Conservation (phyloP, 2,113 vertebrate species). For the Odontophorus gujanensis region DNA sequence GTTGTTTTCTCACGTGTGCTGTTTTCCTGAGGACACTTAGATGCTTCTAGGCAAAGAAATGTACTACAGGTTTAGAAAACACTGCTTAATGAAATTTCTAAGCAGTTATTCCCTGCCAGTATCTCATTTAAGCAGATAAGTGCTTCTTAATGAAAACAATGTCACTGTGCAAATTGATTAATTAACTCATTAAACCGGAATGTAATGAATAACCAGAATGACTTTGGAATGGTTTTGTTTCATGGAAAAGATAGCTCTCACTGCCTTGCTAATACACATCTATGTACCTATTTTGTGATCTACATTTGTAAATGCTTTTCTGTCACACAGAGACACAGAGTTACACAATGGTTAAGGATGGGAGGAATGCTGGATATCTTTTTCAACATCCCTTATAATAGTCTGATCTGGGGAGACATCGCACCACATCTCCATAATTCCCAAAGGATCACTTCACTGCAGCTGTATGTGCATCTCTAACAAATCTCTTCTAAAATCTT, state of each 20-base stretch:
- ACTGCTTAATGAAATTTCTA: neutral
- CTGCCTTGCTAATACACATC: neutral
- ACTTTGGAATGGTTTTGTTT: neutral
- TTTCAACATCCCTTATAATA: no score
- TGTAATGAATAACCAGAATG: neutral
- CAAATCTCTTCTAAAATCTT: no score
- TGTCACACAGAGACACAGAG: no score
- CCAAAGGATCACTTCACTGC: no score
- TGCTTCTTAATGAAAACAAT: neutral
- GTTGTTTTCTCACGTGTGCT: neutral
- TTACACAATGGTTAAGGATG: no score
- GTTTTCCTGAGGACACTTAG: neutral
- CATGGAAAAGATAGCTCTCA: neutral
- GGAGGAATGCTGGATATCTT: no score
- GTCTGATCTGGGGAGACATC: no score
- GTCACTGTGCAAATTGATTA: neutral
- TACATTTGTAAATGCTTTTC: neutral
- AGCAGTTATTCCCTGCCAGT: neutral
- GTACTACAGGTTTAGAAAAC: neutral
- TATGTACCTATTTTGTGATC: neutral
- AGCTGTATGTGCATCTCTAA: no score
- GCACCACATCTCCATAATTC: no score
- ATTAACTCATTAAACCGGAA: neutral
- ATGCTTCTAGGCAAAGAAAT: neutral
- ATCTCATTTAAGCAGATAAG: neutral